Base-by-base conservation (phyloP, 2,888 invertebrate genomes). In the Drosophila trichaetosa region DNA sequence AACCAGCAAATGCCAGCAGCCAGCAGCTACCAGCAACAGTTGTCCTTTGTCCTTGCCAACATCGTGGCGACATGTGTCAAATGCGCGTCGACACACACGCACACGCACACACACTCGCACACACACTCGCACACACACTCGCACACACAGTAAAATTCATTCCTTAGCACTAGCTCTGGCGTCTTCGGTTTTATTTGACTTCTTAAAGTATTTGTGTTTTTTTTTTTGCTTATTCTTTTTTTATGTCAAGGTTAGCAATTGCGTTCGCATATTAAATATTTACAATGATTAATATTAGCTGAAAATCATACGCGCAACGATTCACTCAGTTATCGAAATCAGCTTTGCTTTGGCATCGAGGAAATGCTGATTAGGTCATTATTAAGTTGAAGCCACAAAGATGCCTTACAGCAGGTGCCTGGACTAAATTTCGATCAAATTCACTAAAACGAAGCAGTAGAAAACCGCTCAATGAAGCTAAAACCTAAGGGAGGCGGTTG, bases 31-130 rank as follows among this genome's bases (percentile, higher is more conserved):
- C 67, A 73, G 75, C 75, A 79, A 79, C 80, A 81, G 76, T 81
- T 85, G 85, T 85, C 79, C 77, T 73, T 82, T 76, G 79, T 87
- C 84, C 77, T 87, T 79, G 73, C 74, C 67, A 73, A 61, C 80
- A 75, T 67, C 67, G 48, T 67, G 75, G 75, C 78, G 84, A 88
- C 84, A 86, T 89, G 80, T 86, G 89, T 86, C 85, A 86, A 76
- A 82, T 66, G 73, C 73, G 60, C 57, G 60, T 79, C 65, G 65
- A 56, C 69, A 76, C 73, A 74, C 70, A 16, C 56, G 46, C 53
- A 57, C 61, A 33, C 36, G 51, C 53, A 48, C 53, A 34, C 21
- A 53, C 29, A 56, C 24, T 48, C 7, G 16, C 21, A 24, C 16
- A 16, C 21, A 46, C 42, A 46, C n/a, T n/a, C 36, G 51, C 53